Base-by-base conservation (phyloP, 1,140 invertebrate genomes). In the Diachasmimorpha longicaudata region DNA sequence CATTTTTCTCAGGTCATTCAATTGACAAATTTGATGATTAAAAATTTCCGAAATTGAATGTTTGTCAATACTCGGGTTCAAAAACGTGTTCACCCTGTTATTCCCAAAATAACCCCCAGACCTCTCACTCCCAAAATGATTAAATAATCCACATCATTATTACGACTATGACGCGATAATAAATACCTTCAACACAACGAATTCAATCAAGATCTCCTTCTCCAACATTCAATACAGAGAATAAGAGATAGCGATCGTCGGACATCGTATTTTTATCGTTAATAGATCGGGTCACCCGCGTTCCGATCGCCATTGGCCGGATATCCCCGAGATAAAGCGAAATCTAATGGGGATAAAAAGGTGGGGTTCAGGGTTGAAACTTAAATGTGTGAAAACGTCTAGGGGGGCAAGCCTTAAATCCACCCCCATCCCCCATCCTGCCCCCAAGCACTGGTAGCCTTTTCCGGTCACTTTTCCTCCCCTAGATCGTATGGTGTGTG, bases 381-480 rank as follows among this genome's bases (percentile, higher is more conserved):
- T 83, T 82, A 82, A 82, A 75, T 46, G 76, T 68, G 67, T 71
- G 79, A 81, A 81, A 83, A 82, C 78, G 72, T 78, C 68, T 10
- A n/a, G 36, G 72, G 68, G 31, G 68, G 46, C 31, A 58, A 36
- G 16, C n/a, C 11, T 52, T 52, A 16, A 39, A n/a, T 37, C 46
- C n/a, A n/a, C n/a, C n/a, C n/a, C n/a, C n/a, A n/a, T n/a, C n/a
- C n/a, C n/a, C n/a, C n/a, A n/a, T n/a, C 72, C 31, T 31, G 68
- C 81, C 78, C 81, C 77, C 36, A 82, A 83, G 83, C 82, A 81
- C 81, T 75, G 81, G 84, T 85, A 85, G 79, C 70, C 77, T 79
- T 77, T 84, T 82, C 81, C 82, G 84, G 83, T 85, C 81, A 84
- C 63, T 85, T 70, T 78, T 8, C 13, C 23, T 36, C 31, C 48